Evolutionary conservation across 2,888 invertebrate species (phyloP), one percentile per base, ranked within the genome.

Genomic region (Slavum lentiscoides): DNA sequence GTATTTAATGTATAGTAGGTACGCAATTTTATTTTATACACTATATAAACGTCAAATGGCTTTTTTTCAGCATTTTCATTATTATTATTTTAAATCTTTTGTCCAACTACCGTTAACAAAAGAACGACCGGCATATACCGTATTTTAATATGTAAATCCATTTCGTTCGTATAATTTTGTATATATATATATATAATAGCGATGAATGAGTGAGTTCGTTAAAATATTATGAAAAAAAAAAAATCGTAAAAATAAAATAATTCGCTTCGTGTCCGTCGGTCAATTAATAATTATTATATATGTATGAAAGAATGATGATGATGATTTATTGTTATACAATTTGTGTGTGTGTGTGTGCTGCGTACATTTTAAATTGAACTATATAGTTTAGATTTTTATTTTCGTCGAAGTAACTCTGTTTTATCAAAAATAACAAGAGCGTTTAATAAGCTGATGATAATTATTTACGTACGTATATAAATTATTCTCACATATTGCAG

Each of bases 381-480:
- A 64, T 37, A 37, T 30, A 30, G 30, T 30, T 30, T 30, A 37
- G 17, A 39, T 23, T 58, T 66, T 43, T 23, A 66, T 74, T 66
- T 66, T 13, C 19, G 19, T 75, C 58, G 17, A 58, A 58, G 23
- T 43, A 58, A 67, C 43, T 37, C 43, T 19, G 43, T 67, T 67
- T 75, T 75, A 39, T 67, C 8, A 49, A 30, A 30, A n/a, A 23
- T 55, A 43, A 43, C 19, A 7, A 30, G 19, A 59, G 13, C 19
- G 55, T 74, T 74, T 58, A 39, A 66, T n/a, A 59, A 58, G 58
- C 21, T 67, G 23, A 67, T 75, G 23, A 75, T 66, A 2, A 30
- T 30, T 30, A 30, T 30, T 30, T 58, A 70, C 15, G 8, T 37
- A 58, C 69, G 37, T 55, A 59, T 58, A 5, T 66, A n/a, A 55